Percentiles rank a stretch among this genome's conserved stretches.
These are phyloP conservation scores for Loxodonta africana DNA, from an alignment of 2,113 vertebrate species.

Conservation along the genomic window DNA sequence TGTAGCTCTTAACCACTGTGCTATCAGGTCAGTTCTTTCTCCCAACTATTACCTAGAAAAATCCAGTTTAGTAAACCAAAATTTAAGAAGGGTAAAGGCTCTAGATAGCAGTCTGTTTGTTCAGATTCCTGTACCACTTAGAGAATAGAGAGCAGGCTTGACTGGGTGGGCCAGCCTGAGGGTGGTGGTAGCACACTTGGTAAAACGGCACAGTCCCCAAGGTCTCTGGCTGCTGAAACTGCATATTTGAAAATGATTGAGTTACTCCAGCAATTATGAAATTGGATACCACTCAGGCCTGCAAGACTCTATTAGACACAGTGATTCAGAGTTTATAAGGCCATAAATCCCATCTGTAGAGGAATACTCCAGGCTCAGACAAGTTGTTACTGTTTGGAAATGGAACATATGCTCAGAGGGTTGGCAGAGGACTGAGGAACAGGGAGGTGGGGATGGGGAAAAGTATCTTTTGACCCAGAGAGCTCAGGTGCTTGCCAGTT, in stretches of 20 bases:
- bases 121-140: neutral
- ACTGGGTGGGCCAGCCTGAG: neutral
- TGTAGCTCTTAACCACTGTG: no score
- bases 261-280: slow-evolving; percentile 87
- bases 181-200: neutral
- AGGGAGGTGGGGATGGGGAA: rapidly evolving
- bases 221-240: slow-evolving; percentile 71
- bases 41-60: neutral
- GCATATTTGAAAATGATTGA: slow-evolving; percentile 86
- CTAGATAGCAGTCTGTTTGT: neutral
- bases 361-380: slow-evolving; percentile 42
- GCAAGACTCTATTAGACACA: slow-evolving; percentile 81
- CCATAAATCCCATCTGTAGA: slow-evolving; percentile 81
- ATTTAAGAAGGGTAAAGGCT: neutral
- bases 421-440: neutral
- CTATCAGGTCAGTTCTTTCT: neutral
- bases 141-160: neutral
- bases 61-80: neutral
- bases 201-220: slow-evolving; percentile 55
- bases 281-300: slow-evolving; percentile 85
- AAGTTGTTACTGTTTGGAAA: slow-evolving; percentile 39
- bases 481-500: neutral
- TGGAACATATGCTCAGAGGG: neutral
- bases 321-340: slow-evolving; percentile 83
- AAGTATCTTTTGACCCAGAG: neutral